Evolutionary conservation across 92 coral and sea anemone genomes (phyloP).

Genomic region (Scolanthus callimorphus): DNA sequence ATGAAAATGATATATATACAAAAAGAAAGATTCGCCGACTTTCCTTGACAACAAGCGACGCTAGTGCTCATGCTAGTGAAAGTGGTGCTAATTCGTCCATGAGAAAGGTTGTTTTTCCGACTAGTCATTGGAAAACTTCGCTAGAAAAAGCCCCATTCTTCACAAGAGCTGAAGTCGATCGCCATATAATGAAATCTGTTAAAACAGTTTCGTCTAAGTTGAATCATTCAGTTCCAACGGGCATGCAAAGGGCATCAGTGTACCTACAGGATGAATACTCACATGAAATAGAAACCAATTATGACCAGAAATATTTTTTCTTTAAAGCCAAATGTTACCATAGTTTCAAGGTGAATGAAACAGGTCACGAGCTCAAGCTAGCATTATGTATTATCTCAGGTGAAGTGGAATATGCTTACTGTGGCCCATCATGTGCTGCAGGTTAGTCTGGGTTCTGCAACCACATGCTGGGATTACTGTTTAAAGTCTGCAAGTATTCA

Average conservation of each 20-base stretch:
- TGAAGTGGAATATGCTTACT: constrained; percentile 39
- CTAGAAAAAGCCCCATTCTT: no score
- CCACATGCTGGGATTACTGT: constrained; percentile 47
- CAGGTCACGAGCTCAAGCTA: constrained; percentile 34
- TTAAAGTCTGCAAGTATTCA: constrained; percentile 45
- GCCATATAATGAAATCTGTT: no score
- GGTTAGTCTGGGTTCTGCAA: constrained; percentile 48
- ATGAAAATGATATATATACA: constrained; percentile 5
- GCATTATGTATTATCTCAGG: constrained; percentile 52
- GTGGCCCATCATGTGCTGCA: constrained; percentile 53
- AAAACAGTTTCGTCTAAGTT: no score
- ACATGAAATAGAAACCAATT: constrained; percentile 26
- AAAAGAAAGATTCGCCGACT: constrained; percentile 11
- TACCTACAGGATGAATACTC: constrained; percentile 49
- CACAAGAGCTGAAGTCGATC: no score
- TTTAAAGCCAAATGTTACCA: constrained; percentile 47
- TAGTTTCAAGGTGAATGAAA: constrained; percentile 46
- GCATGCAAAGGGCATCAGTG: constrained; percentile 35
- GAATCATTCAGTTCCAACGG: no score
- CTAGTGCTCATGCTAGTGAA: no score
- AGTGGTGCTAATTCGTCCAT: no score
- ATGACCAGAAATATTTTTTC: constrained; percentile 36
- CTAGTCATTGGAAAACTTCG: no score
- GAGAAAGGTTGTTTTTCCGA: no score
- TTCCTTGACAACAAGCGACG: no score